Evolutionary conservation across 2,797 vertebrate genomes (phyloP).

Genomic region (Delichon dasypus): DNA sequence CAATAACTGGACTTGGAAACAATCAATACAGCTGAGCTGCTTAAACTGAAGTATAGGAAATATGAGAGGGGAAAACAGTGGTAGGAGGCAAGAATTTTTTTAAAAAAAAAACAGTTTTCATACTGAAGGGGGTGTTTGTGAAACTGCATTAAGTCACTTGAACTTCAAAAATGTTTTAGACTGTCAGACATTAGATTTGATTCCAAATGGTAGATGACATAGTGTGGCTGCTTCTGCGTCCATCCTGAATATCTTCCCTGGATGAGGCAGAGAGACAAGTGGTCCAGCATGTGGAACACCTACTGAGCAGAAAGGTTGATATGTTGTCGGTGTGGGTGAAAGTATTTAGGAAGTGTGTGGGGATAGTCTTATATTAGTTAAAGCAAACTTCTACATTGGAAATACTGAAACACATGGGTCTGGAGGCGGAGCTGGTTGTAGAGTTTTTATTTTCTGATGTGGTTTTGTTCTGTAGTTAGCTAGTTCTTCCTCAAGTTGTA

Average conservation of each 20-base stretch:
- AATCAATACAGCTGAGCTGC: background rate
- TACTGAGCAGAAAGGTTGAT: background rate
- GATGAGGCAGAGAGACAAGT: background rate
- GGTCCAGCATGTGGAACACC: background rate
- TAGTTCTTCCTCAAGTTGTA: background rate
- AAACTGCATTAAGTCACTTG: background rate
- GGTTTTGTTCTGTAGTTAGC: background rate
- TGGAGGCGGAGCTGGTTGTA: background rate
- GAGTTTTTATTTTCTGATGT: background rate
- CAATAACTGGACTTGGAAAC: background rate
- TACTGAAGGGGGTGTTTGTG: background rate
- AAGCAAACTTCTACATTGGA: background rate
- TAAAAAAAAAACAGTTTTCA: rapidly evolving
- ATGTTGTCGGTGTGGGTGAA: rapidly evolving
- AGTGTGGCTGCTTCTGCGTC: background rate
- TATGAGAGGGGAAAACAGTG: background rate
- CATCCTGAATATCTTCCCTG: background rate
- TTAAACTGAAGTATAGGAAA: background rate
- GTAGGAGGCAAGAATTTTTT: background rate
- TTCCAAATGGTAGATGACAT: background rate
- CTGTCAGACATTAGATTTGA: background rate
- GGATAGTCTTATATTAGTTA: background rate
- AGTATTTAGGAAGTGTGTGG: background rate
- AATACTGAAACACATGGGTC: background rate
- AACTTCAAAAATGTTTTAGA: background rate